Percentiles rank a stretch among this genome's conserved stretches.
These are phyloP conservation scores for Ochlodes sylvanus DNA, from an alignment of 2,888 invertebrate species.

Conservation along the genomic window DNA sequence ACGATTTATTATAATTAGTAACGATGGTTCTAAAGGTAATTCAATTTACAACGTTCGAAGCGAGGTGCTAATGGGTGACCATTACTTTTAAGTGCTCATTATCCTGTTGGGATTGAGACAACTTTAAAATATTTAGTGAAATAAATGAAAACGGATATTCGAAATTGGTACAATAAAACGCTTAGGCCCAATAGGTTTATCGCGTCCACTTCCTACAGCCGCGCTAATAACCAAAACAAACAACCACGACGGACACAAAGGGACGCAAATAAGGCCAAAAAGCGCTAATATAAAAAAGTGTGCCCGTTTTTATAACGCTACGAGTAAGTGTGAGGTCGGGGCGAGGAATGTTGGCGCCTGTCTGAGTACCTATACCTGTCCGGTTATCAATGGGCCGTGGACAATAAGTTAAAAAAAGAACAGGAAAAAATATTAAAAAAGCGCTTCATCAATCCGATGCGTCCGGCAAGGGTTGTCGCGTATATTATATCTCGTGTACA, in stretches of 20 bases:
- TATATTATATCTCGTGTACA: conserved; percentile 41
- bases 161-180: conserved; percentile 83
- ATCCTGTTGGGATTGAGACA: conserved; percentile 44
- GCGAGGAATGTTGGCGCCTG: conserved; percentile 85
- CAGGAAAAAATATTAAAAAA: conserved; percentile 77
- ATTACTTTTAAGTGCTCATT: conserved; percentile 57
- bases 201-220: conserved; percentile 81
- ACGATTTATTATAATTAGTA: conserved; percentile 45
- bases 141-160: conserved; percentile 73
- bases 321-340: conserved; percentile 84
- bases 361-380: conserved; percentile 85
- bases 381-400: conserved; percentile 83
- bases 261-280: conserved; percentile 81
- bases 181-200: conserved; percentile 81
- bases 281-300: conserved; percentile 83
- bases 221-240: conserved; percentile 83
- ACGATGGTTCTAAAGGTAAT: conserved; percentile 40
- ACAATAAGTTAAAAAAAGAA: conserved; percentile 75
- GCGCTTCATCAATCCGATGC: conserved; percentile 81
- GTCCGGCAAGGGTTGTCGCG: conserved; percentile 79
- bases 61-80: conserved; percentile 70
- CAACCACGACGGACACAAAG: conserved; percentile 78
- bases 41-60: conserved; percentile 31
- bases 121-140: conserved; percentile 36
- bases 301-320: conserved; percentile 80